Base-by-base conservation (phyloP, 2,797 vertebrate species). In the Emydoidea blandingii region DNA sequence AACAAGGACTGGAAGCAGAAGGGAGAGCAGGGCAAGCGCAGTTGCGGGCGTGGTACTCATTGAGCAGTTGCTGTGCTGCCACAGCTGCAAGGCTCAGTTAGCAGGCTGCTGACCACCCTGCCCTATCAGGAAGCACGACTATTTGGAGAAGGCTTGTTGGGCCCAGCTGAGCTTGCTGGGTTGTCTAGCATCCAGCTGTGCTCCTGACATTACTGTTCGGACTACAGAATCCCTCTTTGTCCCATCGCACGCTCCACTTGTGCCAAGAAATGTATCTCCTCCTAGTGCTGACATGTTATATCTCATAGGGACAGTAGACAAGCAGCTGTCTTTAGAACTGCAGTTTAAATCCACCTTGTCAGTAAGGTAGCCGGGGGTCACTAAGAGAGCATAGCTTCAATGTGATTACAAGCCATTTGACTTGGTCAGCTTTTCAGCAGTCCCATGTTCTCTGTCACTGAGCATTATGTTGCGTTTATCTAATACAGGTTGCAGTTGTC, bases 381-480 rank as follows among this genome's bases (percentile, higher is more conserved):
- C 54, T 7, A 31, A n/a, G 18, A 54, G 85, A 92, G 56, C 1
- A 0, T 52, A 72, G 65, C 65, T 89, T 62, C 14, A 0, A n/a
- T 62, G 37, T 76, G 27, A 57, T 88, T 93, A 31, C 53, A 52
- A 81, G 25, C 81, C 47, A 4, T 65, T 95, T 80, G 80, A 18
- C 79, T 83, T 81, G 86, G 81, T 52, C 79, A 0, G 0, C 83
- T 90, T 86, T 83, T 16, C 88, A 65, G 62, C 68, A 79, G 53
- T 65, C 87, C 79, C 21, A 0, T 81, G 85, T 18, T 86, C 91
- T 92, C 83, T 87, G 84, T 91, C 87, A 88, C 86, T 52, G 21
- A 57, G 34, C 21, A 29, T 94, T 91, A 21, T 31, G 49, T 68
- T 88, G 10, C 72, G 5, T 83, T 94, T 91, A 83, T 56, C 23